These are phyloP conservation scores for Podarcis cretensis DNA, from an alignment of 2,113 vertebrate genomes.

Conservation along the genomic window DNA sequence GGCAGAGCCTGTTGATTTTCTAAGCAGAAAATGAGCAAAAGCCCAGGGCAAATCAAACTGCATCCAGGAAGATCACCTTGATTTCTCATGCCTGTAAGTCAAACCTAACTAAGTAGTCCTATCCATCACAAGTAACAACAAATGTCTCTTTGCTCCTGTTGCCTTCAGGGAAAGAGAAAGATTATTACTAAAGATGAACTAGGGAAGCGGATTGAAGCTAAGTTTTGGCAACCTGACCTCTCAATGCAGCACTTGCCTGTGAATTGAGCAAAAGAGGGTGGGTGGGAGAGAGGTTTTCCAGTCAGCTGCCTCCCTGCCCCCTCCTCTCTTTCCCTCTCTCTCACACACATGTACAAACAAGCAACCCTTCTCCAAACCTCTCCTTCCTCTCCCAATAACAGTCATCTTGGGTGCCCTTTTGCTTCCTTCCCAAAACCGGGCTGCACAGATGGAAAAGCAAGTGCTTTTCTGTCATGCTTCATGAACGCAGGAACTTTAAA, in stretches of 20 bases:
- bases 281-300: not conserved
- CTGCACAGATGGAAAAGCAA: not conserved
- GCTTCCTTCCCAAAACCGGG: not conserved
- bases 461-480: not conserved
- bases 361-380: not conserved
- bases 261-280: not conserved
- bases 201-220: not conserved
- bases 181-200: not conserved
- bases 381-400: not conserved
- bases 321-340: not conserved
- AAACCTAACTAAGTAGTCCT: not conserved
- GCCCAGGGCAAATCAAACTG: slow-evolving; percentile 1
- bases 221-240: slow-evolving; percentile 4
- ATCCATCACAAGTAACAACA: slow-evolving; percentile 14
- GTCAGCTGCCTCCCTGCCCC: too few relatives aligned
- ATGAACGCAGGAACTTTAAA: not conserved
- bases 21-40: slow-evolving; percentile 8
- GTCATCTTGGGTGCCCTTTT: not conserved
- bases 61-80: not conserved
- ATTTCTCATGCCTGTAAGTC: slow-evolving; percentile 12
- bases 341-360: not conserved
- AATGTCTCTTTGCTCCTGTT: slow-evolving; percentile 27
- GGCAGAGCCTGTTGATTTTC: slow-evolving; percentile 13
- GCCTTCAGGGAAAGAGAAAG: slow-evolving; percentile 2
- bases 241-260: not conserved